Evolutionary conservation across 2,113 vertebrate genomes (phyloP), one percentile per base, ranked within the genome.

Genomic region (Monopterus albus): DNA sequence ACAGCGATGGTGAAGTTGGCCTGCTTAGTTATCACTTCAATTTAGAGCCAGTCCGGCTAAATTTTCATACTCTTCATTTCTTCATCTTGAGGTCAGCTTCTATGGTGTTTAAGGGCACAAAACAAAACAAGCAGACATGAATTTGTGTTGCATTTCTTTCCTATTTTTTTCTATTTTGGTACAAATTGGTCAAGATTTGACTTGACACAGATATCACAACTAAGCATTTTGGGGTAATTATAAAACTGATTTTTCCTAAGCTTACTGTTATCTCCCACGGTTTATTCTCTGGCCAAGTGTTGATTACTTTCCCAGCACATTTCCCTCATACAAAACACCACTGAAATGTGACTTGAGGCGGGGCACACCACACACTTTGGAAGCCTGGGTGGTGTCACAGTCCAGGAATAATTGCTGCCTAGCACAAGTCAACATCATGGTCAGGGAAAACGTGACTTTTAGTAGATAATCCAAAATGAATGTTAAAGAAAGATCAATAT

Each of bases 381-480:
- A 49, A 61, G 26, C 21, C 5, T 36, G 57, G 36, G 33, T 61
- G 71, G 36, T 7, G 17, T 76, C 20, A 5, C 39, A 18, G 46
- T 25, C 42, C 15, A 5, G 9, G 20, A 2, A 6, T 39, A 55
- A 50, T 45, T 67, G 18, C n/a, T 3, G 20, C 52, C 35, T 23
- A 21, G 25, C n/a, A n/a, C n/a, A n/a, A n/a, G n/a, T n/a, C n/a
- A n/a, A n/a, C n/a, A n/a, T n/a, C n/a, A n/a, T n/a, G n/a, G n/a
- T n/a, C n/a, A n/a, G n/a, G n/a, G n/a, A n/a, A n/a, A n/a, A n/a
- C n/a, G n/a, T n/a, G n/a, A n/a, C n/a, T n/a, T n/a, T n/a, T n/a
- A n/a, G n/a, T n/a, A n/a, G n/a, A n/a, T n/a, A n/a, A n/a, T n/a
- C n/a, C n/a, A n/a, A n/a, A n/a, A n/a, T n/a, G n/a, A n/a, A n/a